Base-by-base conservation (phyloP, 2,113 vertebrate genomes). In the Centropristis striata region DNA sequence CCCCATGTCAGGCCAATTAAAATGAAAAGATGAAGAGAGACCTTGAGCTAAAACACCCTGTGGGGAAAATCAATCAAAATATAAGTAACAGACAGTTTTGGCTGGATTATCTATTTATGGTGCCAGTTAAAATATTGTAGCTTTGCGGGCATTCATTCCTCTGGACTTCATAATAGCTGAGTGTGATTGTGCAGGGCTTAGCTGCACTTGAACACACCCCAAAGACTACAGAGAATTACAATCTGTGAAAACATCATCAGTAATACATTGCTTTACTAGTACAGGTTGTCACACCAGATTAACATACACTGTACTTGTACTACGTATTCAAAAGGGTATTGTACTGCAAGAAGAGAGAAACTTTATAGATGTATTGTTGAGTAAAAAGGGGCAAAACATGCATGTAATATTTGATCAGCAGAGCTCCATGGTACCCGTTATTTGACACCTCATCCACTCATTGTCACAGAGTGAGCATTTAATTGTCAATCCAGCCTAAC, bases 1-100 rank as follows among this genome's bases (percentile, higher is more conserved):
- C 15, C 28, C 72, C 23, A 73, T 71, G 67, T 69, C 37, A 79
- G 65, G 46, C 66, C 51, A 86, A 87, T 89, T 88, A 77, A 81
- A 86, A 65, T 70, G 23, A 82, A 70, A 71, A 66, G 44, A 87
- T 58, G 49, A 84, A 75, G 46, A 42, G 18, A 83, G 71, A 86
- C 54, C 60, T 85, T 85, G 42, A 53, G 57, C 74, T 53, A 9
- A 68, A 81, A 78, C 49, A 66, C 54, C 78, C 67, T 75, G 67
- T 0, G 6, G 58, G 3, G 8, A 8, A 80, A 81, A 86, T 79
- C 73, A 61, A 76, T 83, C 65, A 80, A 78, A 77, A 69, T 75
- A 46, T 57, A 53, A 82, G 23, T 37, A 66, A 67, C 21, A 63
- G 61, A 75, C 64, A 61, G 54, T 68, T 83, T 71, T 63, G 61